Conservation (phyloP, 1,140 invertebrate species). For the Coenobita brevimanus region DNA sequence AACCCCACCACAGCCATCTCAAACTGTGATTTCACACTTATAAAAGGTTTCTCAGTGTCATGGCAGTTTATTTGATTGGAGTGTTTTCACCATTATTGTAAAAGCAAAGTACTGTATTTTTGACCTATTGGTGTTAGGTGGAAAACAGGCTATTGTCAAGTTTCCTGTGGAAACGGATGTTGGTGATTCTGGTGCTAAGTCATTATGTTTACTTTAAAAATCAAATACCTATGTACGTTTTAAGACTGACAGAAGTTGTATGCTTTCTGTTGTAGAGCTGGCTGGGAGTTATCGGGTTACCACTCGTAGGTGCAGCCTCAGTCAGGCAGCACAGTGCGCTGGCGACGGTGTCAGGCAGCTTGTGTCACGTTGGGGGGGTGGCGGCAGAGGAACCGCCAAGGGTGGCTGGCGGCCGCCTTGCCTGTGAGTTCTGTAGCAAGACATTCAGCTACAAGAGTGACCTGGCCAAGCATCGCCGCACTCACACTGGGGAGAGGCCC, state of each 20-base stretch:
- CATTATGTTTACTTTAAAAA: slow-evolving; percentile 42
- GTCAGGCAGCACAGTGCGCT: slow-evolving; percentile 22
- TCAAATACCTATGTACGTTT: slow-evolving; percentile 11
- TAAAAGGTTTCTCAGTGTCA: not conserved
- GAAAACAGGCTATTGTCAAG: too few relatives aligned
- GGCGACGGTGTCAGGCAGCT: slow-evolving; percentile 10
- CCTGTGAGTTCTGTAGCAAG: slow-evolving; percentile 51
- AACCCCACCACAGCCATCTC: slow-evolving; percentile 5
- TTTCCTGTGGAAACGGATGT: not conserved
- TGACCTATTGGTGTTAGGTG: too few relatives aligned
- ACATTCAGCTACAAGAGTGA: slow-evolving; percentile 43
- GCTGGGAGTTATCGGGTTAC: slow-evolving; percentile 42
- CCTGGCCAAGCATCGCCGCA: slow-evolving; percentile 50
- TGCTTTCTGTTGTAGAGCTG: slow-evolving; percentile 60
- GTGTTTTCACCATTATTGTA: not conserved
- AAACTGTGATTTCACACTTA: slow-evolving; percentile 3
- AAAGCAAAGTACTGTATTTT: too few relatives aligned
- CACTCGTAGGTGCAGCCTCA: slow-evolving; percentile 26
- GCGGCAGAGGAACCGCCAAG: not conserved
- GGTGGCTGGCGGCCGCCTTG: slow-evolving; percentile 3
- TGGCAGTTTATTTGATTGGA: not conserved
- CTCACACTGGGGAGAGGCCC: slow-evolving; percentile 51
- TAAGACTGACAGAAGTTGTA: slow-evolving; percentile 47
- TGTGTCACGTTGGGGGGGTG: slow-evolving; percentile 21
- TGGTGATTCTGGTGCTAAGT: slow-evolving; percentile 52